Evolutionary conservation across 2,888 invertebrate genomes (phyloP).

Genomic region (Blastobasis lacticolella): DNA sequence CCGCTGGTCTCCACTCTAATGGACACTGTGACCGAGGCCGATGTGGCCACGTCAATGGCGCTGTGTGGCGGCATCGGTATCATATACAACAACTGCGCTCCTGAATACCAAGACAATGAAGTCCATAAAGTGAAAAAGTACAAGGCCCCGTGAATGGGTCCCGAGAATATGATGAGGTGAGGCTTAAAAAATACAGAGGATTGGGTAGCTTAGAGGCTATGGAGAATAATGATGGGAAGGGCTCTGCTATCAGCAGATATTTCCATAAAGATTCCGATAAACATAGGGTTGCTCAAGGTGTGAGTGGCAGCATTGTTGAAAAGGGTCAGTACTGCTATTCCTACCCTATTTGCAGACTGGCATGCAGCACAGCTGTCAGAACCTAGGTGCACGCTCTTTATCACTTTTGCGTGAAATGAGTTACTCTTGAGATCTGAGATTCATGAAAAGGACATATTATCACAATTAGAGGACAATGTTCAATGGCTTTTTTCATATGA

Average conservation of each 20-base stretch:
- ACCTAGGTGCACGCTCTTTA: constrained; percentile 83
- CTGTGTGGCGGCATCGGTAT: constrained; percentile 96
- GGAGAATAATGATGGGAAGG: constrained; percentile 92
- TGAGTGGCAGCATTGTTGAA: constrained; percentile 98
- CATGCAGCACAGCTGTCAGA: constrained; percentile 95
- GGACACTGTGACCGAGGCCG: constrained; percentile 97
- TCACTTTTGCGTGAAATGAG: constrained; percentile 80
- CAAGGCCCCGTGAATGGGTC: constrained; percentile 99
- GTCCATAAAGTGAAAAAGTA: no score
- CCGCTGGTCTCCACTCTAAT: no score
- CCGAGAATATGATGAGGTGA: constrained; percentile 98
- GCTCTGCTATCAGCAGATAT: constrained; percentile 87
- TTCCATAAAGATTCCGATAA: constrained; percentile 94
- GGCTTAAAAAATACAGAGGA: constrained; percentile 98
- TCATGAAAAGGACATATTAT: constrained; percentile 95
- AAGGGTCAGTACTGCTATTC: constrained; percentile 97
- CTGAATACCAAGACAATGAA: no score
- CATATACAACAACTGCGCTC: constrained; percentile 99
- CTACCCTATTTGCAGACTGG: constrained; percentile 97
- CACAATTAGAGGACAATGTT: constrained; percentile 98
- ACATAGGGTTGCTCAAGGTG: constrained; percentile 98
- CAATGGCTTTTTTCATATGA: constrained; percentile 97
- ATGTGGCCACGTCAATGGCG: constrained; percentile 95
- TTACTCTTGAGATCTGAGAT: constrained; percentile 90
- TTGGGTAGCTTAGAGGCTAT: constrained; percentile 99